Base-by-base conservation (phyloP, 2,113 vertebrate genomes). In the Hypocryptadius cinnamomeus region DNA sequence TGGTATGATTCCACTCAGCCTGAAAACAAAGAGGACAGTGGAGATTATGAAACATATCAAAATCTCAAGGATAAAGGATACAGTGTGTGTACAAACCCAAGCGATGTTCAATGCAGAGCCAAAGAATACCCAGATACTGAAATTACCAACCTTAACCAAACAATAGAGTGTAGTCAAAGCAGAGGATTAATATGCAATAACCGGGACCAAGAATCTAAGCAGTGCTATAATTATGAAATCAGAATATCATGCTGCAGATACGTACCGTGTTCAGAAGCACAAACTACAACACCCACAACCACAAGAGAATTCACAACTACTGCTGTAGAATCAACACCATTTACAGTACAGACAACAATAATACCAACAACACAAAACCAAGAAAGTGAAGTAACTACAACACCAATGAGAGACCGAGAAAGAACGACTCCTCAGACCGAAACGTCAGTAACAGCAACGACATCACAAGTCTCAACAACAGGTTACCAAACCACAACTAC, bases 31-130 rank as follows among this genome's bases (percentile, higher is more conserved):
- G 6, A 33, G 5, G 69, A 72, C 2, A 88, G 95, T 0, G 98
- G 98, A 19, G 98, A 98, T 60, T 71, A 97, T 9, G 98, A 98
- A 96, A 98, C 96, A 1, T 81, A 97, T 6, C 59, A 51, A 22
- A 93, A 39, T 8, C 89, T 98, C 53, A 94, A n/a, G 74, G 5
- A 23, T 3, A 86, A 51, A 18, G 98, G 97, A 33, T 18, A 95
- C n/a, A 64, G 8, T 1, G 16, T 98, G 9, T 98, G 98, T 39
- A 19, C 30, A 27, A 71, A 63, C 1, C 96, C 95, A 0, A 21
- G 8, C 0, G 3, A 1, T 3, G 22, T 98, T 5, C 60, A 98
- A 8, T 98, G 98, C 85, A 92, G 97, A 31, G 97, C 96, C 0
- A 68, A 66, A 69, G 27, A 31, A 3, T 2, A 95, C 1, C 93